A percentile compares a stretch with the other conserved stretches of the same genome.
Evolutionary conservation across 2,888 invertebrate species (phyloP).

Genomic region (Hirtodrosophila alboralis): DNA sequence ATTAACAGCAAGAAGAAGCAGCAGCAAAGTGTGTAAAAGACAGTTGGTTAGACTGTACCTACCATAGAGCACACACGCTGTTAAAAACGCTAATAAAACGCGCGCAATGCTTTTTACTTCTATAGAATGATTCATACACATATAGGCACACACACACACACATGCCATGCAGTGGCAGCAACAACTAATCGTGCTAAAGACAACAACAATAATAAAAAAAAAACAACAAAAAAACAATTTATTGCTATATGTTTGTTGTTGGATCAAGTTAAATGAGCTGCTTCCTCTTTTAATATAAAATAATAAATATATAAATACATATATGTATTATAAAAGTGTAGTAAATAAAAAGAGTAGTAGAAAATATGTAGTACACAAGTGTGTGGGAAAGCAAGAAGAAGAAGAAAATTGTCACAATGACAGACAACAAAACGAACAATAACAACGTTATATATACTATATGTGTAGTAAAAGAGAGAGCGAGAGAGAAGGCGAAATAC

Average conservation of each 20-base stretch:
- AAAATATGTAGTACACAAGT: neutral
- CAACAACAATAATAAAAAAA: constrained; percentile 33
- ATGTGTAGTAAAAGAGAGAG: too few relatives aligned
- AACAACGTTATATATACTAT: too few relatives aligned
- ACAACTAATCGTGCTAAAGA: constrained; percentile 35
- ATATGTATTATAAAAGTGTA: constrained; percentile 14
- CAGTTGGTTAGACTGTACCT: constrained; percentile 57
- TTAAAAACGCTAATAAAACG: constrained; percentile 51
- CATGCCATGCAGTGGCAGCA: constrained; percentile 13
- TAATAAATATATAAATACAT: constrained; percentile 28
- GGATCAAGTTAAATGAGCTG: constrained; percentile 60
- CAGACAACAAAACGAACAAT: constrained; percentile 25
- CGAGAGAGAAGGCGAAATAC: constrained; percentile 12
- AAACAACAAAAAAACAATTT: constrained; percentile 6
- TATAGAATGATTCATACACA: constrained; percentile 43
- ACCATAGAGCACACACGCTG: constrained; percentile 7
- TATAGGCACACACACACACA: constrained; percentile 6
- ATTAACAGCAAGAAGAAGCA: constrained; percentile 16
- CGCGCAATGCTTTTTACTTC: constrained; percentile 34
- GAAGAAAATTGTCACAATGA: constrained; percentile 24
- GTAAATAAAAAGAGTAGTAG: constrained; percentile 18
- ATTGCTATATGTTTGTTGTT: constrained; percentile 20
- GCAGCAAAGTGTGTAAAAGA: constrained; percentile 13
- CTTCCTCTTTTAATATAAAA: constrained; percentile 68
- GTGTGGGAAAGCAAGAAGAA: too few relatives aligned